These are phyloP conservation scores for Eudyptes chrysolophus DNA, from an alignment of 2,113 vertebrate genomes.

Conservation along the genomic window DNA sequence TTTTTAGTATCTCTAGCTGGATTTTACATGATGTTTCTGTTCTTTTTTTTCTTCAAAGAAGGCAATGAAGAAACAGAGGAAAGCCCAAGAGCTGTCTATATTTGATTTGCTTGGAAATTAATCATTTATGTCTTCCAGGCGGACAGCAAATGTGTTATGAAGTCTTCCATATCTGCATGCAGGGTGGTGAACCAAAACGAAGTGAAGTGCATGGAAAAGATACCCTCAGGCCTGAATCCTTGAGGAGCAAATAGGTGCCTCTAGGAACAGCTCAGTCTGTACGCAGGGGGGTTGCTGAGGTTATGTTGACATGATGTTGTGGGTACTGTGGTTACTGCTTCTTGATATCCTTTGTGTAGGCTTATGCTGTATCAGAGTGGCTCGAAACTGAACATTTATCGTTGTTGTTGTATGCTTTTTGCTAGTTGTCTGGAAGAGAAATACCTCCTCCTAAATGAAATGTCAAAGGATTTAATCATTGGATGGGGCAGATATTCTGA, in stretches of 20 bases:
- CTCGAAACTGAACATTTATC: background rate
- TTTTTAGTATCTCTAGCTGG: background rate
- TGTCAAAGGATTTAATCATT: background rate
- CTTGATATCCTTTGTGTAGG: background rate
- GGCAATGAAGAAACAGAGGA: background rate
- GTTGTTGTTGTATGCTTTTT: background rate
- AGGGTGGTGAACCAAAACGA: background rate
- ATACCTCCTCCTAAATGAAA: background rate
- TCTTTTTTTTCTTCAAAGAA: background rate
- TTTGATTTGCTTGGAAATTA: background rate
- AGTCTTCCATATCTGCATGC: background rate
- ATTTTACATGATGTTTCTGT: background rate
- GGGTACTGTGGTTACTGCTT: background rate
- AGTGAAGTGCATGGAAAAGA: background rate
- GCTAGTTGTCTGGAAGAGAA: background rate
- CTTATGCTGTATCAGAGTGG: background rate
- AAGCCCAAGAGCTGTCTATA: background rate
- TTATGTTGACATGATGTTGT: background rate
- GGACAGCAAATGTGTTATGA: background rate
- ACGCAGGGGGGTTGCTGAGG: background rate
- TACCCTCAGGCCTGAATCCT: background rate
- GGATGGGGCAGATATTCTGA: background rate
- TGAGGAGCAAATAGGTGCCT: background rate
- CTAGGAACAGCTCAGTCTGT: background rate
- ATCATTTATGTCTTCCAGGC: slow-evolving; percentile 11